Percentiles rank a stretch among this genome's conserved stretches.
Conservation (phyloP, 1,140 invertebrate species). For the Araneus ventricosus region DNA sequence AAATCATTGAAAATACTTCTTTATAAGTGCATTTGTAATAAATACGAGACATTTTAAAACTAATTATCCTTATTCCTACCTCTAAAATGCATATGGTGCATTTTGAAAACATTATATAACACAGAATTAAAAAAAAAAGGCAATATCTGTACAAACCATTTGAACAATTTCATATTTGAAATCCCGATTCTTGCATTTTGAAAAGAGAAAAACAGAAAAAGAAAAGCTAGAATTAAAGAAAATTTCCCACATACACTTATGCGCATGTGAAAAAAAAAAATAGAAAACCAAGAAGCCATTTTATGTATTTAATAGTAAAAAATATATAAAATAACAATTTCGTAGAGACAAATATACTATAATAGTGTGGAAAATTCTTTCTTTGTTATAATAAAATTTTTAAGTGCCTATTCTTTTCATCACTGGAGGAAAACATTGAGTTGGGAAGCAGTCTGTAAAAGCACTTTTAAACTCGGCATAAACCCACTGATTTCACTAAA, state of each 20-base stretch:
- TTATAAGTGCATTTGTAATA: no score
- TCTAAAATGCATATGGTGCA: no score
- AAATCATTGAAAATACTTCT: no score
- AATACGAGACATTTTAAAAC: no score
- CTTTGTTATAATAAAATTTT: background rate
- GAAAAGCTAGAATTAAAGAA: background rate
- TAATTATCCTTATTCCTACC: no score
- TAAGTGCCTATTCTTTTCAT: background rate
- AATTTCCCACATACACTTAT: background rate
- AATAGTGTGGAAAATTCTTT: background rate
- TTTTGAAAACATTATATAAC: no score
- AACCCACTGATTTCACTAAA: constrained; percentile 94
- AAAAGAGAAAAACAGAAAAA: background rate
- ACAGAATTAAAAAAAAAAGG: no score
- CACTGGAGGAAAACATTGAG: constrained; percentile 79
- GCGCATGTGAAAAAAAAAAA: background rate
- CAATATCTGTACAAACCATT: no score
- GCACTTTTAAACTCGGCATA: constrained; percentile 93
- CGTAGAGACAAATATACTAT: background rate
- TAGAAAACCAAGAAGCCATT: background rate
- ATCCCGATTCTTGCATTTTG: no score
- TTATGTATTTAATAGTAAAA: background rate
- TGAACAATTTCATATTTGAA: no score
- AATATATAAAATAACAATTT: background rate
- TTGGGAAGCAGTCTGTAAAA: constrained; percentile 90